phyloP scores from a whole-genome alignment of 2,113 vertebrate genomes.

The Callocephalon fimbriatum region DNA sequence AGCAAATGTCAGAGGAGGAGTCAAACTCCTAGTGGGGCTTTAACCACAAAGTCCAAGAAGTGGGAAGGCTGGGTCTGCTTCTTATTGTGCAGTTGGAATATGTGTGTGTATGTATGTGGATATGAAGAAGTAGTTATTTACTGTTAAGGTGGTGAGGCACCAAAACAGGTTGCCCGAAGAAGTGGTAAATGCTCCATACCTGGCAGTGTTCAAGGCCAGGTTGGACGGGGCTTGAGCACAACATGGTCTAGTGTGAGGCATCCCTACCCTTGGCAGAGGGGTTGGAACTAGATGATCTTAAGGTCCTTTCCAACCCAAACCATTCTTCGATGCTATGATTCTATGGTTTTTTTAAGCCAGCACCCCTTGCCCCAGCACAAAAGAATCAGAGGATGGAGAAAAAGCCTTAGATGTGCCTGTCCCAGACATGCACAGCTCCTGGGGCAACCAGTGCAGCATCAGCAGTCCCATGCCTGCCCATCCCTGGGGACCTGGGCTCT shows the following conservation, averaged over 20 bases:
- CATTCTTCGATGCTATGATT: background rate
- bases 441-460: background rate
- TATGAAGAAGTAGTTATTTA: background rate
- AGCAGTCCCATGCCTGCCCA: accelerated
- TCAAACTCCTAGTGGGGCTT: background rate
- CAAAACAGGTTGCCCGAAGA: background rate
- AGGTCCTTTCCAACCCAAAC: background rate
- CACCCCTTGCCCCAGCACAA: background rate
- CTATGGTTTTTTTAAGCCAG: background rate
- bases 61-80: background rate
- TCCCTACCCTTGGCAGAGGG: background rate
- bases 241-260: background rate
- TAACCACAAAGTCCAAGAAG: background rate
- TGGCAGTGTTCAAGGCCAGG: background rate
- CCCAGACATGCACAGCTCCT: background rate
- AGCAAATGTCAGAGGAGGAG: background rate
- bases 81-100: background rate
- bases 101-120: accelerated
- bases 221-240: background rate
- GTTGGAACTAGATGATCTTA: background rate
- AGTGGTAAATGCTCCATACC: background rate
- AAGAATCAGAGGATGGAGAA: background rate
- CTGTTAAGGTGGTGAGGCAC: background rate
- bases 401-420: background rate
- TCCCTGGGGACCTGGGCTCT: background rate